phyloP scores from a whole-genome alignment of 2,888 invertebrate species.

The Gibbula magus region DNA sequence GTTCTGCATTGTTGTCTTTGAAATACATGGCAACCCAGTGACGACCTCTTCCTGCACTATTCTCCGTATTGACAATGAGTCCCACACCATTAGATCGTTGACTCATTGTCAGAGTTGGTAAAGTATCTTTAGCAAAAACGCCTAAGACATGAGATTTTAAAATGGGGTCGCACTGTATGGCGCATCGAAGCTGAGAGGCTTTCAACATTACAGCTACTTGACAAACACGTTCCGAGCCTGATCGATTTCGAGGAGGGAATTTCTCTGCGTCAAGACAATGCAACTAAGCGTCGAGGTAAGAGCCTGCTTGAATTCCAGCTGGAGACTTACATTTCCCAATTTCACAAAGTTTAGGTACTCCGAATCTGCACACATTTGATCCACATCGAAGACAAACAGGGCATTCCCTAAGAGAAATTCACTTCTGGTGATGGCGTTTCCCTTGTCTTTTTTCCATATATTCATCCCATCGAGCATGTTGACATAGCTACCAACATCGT shows the following conservation, averaged over 20 bases:
- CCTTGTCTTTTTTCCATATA: background rate
- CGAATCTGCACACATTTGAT: background rate
- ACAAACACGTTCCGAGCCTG: background rate
- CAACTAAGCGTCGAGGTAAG: background rate
- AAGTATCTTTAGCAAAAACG: background rate
- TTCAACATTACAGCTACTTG: background rate
- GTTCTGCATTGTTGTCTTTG: slow-evolving; percentile 2
- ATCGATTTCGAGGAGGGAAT: background rate
- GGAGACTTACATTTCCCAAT: background rate
- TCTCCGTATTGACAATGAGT: background rate
- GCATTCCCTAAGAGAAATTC: background rate
- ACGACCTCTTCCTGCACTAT: background rate
- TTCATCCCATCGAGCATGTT: background rate
- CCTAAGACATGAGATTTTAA: background rate
- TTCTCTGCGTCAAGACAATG: background rate
- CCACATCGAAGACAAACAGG: background rate
- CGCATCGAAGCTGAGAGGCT: background rate
- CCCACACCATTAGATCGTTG: background rate
- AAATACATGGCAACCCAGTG: slow-evolving; percentile 12
- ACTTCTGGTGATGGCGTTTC: background rate
- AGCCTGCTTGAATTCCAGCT: background rate
- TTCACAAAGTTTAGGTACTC: background rate
- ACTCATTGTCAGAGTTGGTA: background rate
- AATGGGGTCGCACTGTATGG: slow-evolving; percentile 1
- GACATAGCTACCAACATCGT: background rate